Base-by-base conservation (phyloP, 2,113 vertebrate species). In the Ramphastos sulfuratus region DNA sequence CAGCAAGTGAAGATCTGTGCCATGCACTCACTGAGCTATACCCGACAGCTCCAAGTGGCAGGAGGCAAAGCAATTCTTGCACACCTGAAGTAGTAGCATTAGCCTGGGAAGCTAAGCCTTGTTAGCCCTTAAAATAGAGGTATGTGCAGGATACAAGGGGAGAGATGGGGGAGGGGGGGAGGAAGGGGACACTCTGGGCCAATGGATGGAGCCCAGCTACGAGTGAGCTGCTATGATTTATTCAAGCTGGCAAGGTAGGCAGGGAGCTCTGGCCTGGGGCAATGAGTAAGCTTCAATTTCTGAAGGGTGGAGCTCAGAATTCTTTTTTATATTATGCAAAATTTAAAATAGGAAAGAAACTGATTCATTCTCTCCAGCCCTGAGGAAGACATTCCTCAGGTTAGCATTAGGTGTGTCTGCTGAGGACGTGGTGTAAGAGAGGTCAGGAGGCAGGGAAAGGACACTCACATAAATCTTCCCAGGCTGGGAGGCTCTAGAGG, bases 271-370 rank as follows among this genome's bases (percentile, higher is more conserved):
- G 56, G 60, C 71, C 72, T 39, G 37, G 60, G 42, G 71, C 80
- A 91, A 60, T 85, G 90, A 90, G 83, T 94, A 92, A 90, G 83
- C 79, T 59, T 73, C 7, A 69, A 73, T 69, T 78, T 93, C 79
- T 85, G 48, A 54, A 78, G 93, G 87, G 87, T 91, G 91, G 91
- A 85, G 71, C 71, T 88, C 71, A 37, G 37, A 64, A 81, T 93
- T 91, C 60, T 65, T 73, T 39, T 77, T 81, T 54, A n/a, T 69
- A 69, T 50, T 60, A 70, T 85, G 80, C 72, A 85, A 74, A 91
- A 78, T 76, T 78, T 63, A 71, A 90, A 94, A 63, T 42, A 84
- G 71, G 25, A 93, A 74, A 87, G 75, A 88, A 81, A 88, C 75
- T 82, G 91, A 91, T 85, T 93, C 75, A 94, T 64, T 64, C 83